These are phyloP conservation scores for Palythoa grandis DNA, from an alignment of 92 coral and sea anemone genomes.

Conservation along the genomic window DNA sequence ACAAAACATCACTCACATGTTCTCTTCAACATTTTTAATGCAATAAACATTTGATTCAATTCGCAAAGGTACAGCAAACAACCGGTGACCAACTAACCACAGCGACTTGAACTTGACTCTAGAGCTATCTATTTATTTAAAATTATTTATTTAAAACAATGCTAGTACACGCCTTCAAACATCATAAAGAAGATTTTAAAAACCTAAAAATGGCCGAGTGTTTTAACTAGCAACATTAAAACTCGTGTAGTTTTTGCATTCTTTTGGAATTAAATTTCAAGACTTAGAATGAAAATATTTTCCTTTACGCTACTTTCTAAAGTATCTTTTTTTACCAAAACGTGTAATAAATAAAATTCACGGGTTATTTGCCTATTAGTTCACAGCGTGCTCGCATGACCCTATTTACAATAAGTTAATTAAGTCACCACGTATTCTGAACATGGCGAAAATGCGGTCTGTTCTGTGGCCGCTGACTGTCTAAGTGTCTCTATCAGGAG, in stretches of 20 bases:
- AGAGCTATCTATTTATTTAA: no score
- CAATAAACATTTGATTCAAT: background rate
- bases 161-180: background rate
- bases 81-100: background rate
- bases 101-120: background rate
- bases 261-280: background rate
- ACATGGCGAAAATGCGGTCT: background rate
- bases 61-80: slow-evolving; percentile 26
- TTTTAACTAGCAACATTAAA: background rate
- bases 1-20: background rate
- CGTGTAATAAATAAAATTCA: background rate
- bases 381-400: slow-evolving; percentile 22
- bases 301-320: background rate
- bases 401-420: slow-evolving; percentile 25
- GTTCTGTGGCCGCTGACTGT: background rate
- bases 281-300: background rate
- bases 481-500: slow-evolving; percentile 33
- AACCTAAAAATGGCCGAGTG: background rate
- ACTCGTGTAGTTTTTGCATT: background rate
- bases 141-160: background rate
- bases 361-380: background rate
- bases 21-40: slow-evolving; percentile 18
- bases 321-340: background rate
- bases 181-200: background rate
- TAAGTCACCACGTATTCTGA: slow-evolving; percentile 6